phyloP scores from a whole-genome alignment of 2,113 vertebrate genomes.

The Ictidomys tridecemlineatus region DNA sequence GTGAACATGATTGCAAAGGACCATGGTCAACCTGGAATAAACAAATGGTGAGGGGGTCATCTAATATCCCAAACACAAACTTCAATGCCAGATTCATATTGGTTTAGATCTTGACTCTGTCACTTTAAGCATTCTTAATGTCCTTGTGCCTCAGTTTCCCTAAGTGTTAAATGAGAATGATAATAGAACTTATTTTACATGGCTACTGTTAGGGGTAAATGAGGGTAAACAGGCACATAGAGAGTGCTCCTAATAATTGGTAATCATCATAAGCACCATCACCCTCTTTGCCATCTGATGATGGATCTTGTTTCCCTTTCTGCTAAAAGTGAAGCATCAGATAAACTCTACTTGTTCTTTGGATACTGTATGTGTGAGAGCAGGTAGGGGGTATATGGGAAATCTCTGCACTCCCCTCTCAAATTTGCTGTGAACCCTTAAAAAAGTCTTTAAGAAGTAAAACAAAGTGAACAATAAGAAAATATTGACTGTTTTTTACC shows the following conservation, averaged over 20 bases:
- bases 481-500: conserved; percentile 1
- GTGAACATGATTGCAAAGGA: neutral
- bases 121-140: neutral
- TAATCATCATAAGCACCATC: neutral
- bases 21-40: neutral
- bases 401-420: neutral
- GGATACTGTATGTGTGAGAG: neutral
- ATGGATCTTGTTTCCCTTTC: neutral
- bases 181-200: neutral
- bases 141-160: neutral
- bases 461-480: neutral
- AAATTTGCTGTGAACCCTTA: neutral
- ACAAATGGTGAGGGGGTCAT: neutral
- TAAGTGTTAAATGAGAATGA: neutral
- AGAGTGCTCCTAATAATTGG: neutral
- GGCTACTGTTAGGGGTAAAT: neutral
- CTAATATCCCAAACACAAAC: neutral
- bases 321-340: neutral
- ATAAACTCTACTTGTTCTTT: neutral
- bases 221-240: neutral
- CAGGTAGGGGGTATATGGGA: neutral
- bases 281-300: neutral
- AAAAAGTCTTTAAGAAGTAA: neutral
- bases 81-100: conserved; percentile 1
- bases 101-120: neutral